Percentiles rank a stretch among this genome's conserved stretches.
Evolutionary conservation across 2,888 invertebrate genomes (phyloP).

Genomic region (Microplitis deprimator): DNA sequence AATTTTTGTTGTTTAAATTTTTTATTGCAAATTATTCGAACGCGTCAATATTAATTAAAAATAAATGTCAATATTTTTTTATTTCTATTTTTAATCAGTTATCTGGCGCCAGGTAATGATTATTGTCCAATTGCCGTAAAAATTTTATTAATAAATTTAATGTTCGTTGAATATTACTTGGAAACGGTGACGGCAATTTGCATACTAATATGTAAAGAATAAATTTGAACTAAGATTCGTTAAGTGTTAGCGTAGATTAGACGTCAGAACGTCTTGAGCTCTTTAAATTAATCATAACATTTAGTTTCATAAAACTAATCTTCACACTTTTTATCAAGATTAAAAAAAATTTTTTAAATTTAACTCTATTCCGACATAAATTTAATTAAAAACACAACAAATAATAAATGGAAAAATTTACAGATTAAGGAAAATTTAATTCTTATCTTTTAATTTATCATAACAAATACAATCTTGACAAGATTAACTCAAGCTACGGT

Average conservation of each 20-base stretch:
- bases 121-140: background rate
- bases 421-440: background rate
- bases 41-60: background rate
- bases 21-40: background rate
- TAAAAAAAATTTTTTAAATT: no score
- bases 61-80: background rate
- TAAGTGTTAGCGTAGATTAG: slow-evolving; percentile 28
- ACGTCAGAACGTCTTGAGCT: slow-evolving; percentile 26
- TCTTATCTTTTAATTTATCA: slow-evolving; percentile 17
- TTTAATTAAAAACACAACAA: background rate
- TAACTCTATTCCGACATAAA: no score
- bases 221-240: slow-evolving; percentile 37
- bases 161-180: background rate
- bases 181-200: slow-evolving; percentile 17
- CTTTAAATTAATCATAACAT: slow-evolving; percentile 29
- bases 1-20: slow-evolving; percentile 9
- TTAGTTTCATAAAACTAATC: slow-evolving; percentile 14
- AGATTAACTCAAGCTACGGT: slow-evolving; percentile 56
- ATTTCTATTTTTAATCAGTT: slow-evolving; percentile 1
- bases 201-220: slow-evolving; percentile 27
- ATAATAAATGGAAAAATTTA: background rate
- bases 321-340: background rate
- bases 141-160: background rate
- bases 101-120: slow-evolving; percentile 3
- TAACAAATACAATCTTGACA: slow-evolving; percentile 61